Conservation (phyloP, 2,888 invertebrate species). For the Loripinus fragilis region DNA sequence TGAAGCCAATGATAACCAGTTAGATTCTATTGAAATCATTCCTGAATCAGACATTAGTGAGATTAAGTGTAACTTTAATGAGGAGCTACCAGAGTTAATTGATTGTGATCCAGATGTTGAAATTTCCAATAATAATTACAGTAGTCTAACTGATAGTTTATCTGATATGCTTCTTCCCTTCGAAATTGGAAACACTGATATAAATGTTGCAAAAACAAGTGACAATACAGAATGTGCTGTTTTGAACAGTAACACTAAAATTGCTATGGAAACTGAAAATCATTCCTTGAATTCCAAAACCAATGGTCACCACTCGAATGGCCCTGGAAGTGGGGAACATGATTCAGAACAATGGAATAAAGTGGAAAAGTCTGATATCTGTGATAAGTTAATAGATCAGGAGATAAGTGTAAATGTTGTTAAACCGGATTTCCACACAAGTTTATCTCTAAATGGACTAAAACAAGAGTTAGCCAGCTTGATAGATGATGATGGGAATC, state of each 20-base stretch:
- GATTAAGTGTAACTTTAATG: neutral
- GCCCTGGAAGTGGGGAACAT: neutral
- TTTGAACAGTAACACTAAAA: neutral
- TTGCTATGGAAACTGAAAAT: neutral
- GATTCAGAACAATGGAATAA: constrained; percentile 53
- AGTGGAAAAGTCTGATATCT: constrained; percentile 45
- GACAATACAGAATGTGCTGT: neutral
- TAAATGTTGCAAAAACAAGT: neutral
- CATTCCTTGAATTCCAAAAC: constrained; percentile 1
- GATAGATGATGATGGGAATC: constrained; percentile 73
- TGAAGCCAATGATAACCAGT: neutral
- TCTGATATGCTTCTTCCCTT: neutral
- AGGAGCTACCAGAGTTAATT: neutral
- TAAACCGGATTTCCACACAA: constrained; percentile 78
- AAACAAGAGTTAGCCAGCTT: constrained; percentile 78
- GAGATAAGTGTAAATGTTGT: neutral
- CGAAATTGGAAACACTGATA: constrained; percentile 4
- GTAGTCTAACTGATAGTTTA: neutral
- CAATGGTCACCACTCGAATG: neutral
- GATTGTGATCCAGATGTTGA: constrained; percentile 11
- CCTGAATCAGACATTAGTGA: constrained; percentile 8
- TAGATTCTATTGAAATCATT: constrained; percentile 12
- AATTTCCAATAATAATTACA: neutral
- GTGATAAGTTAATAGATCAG: constrained; percentile 14
- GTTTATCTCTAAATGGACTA: constrained; percentile 77